Percentiles rank a stretch among this genome's conserved stretches.
These are phyloP conservation scores for Suillia variegata DNA, from an alignment of 2,888 invertebrate genomes.

Conservation along the genomic window DNA sequence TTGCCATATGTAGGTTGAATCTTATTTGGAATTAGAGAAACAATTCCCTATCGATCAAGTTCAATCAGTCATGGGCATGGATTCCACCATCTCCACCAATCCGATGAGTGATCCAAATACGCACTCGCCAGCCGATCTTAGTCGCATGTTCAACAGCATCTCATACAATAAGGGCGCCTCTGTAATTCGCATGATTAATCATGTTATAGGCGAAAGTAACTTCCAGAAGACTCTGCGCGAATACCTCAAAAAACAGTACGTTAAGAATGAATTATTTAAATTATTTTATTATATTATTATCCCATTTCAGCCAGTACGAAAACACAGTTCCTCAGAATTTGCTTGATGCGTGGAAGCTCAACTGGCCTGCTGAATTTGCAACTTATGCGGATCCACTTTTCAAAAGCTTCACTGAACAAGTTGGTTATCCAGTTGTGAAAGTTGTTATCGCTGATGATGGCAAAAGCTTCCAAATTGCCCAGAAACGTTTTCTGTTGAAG, in stretches of 20 bases:
- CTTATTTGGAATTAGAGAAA: conserved; percentile 68
- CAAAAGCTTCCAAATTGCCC: conserved; percentile 37
- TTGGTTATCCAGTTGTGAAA: conserved; percentile 71
- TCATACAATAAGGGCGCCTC: conserved; percentile 73
- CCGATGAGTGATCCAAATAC: conserved; percentile 67
- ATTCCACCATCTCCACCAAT: conserved; percentile 66
- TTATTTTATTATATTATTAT: too few species aligned
- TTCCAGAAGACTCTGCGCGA: conserved; percentile 65
- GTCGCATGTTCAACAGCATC: conserved; percentile 69
- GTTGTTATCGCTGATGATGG: conserved; percentile 49
- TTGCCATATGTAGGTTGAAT: conserved; percentile 63
- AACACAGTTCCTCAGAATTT: conserved; percentile 64
- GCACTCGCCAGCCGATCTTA: conserved; percentile 66
- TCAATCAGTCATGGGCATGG: conserved; percentile 68
- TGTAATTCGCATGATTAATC: conserved; percentile 72
- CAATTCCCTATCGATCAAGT: conserved; percentile 75
- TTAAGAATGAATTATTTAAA: too few species aligned
- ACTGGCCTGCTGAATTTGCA: conserved; percentile 41
- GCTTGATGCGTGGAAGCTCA: conserved; percentile 61
- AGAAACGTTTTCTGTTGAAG: conserved; percentile 54
- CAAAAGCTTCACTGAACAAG: conserved; percentile 69
- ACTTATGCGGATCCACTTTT: conserved; percentile 47
- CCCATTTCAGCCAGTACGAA: conserved; percentile 34
- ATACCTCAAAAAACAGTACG: conserved; percentile 63
- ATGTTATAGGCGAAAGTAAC: conserved; percentile 64